These are phyloP conservation scores for Anguilla japonica DNA, from an alignment of 2,113 vertebrate species.

Conservation along the genomic window DNA sequence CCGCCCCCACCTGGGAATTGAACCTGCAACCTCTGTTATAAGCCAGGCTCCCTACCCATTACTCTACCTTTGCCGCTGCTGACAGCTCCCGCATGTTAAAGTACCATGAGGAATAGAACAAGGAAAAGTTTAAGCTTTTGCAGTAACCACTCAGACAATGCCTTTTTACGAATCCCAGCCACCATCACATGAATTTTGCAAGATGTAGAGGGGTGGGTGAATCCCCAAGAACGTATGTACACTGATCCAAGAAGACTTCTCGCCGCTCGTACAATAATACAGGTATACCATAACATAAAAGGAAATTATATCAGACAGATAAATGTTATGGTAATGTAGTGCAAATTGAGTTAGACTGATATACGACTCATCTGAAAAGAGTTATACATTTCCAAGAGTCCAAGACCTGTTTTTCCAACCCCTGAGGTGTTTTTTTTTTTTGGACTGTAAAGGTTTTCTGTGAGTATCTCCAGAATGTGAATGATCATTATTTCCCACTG, in stretches of 20 bases:
- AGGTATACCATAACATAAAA: background rate
- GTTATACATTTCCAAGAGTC: slow-evolving; percentile 50
- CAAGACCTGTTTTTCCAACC: slow-evolving; percentile 35
- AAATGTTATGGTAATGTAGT: background rate
- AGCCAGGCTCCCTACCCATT: too few species aligned
- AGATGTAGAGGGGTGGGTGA: too few species aligned
- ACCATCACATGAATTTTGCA: too few species aligned
- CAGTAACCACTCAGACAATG: too few species aligned
- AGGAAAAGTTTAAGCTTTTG: too few species aligned
- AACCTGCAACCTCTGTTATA: too few species aligned
- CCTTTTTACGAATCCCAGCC: too few species aligned
- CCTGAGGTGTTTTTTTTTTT: slow-evolving; percentile 33
- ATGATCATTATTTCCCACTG: slow-evolving; percentile 54
- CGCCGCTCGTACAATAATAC: background rate
- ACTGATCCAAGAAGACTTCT: background rate
- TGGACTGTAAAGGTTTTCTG: slow-evolving; percentile 35
- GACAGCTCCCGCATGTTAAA: too few species aligned
- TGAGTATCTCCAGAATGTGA: slow-evolving; percentile 49
- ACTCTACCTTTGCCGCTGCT: too few species aligned
- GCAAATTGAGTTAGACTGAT: background rate
- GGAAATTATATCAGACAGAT: background rate
- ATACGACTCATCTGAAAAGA: slow-evolving; percentile 36
- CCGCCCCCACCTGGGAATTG: too few species aligned
- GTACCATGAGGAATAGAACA: too few species aligned
- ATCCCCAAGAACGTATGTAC: background rate